Conservation (phyloP, 2,113 vertebrate species). For the Melospiza georgiana region DNA sequence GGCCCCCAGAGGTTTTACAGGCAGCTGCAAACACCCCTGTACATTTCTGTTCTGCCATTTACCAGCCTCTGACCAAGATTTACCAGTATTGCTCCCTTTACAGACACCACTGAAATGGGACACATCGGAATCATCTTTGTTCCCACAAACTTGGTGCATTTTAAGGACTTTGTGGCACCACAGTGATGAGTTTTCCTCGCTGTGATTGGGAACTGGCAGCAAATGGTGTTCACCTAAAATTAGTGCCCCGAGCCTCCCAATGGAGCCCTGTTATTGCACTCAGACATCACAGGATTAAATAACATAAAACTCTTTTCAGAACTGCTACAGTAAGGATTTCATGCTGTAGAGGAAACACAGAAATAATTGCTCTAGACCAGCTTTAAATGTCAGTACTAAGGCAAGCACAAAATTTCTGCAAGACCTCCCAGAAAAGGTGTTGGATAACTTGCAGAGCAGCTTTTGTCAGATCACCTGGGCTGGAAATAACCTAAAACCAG, state of each 20-base stretch:
- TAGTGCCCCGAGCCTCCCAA: background rate
- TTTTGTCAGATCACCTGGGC: background rate
- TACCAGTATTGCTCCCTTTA: accelerated
- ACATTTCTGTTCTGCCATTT: accelerated
- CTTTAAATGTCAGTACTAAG: background rate
- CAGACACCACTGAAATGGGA: too few relatives aligned
- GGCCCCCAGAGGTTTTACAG: background rate
- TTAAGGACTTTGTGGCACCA: accelerated
- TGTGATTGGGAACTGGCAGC: background rate
- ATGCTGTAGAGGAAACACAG: background rate
- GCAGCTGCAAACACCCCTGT: background rate
- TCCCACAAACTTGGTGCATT: accelerated
- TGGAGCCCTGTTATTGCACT: background rate
- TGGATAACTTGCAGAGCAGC: background rate
- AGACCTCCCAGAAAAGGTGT: background rate
- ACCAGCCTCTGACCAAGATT: background rate
- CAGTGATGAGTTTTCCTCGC: background rate
- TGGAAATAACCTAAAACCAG: background rate
- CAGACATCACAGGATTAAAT: background rate
- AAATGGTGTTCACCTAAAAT: background rate
- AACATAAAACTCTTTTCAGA: background rate
- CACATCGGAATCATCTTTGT: background rate
- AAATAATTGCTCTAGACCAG: background rate
- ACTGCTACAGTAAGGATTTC: background rate
- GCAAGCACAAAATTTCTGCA: background rate